These are phyloP conservation scores for Dromius quadrimaculatus DNA, from an alignment of 2,888 invertebrate species.

Conservation along the genomic window DNA sequence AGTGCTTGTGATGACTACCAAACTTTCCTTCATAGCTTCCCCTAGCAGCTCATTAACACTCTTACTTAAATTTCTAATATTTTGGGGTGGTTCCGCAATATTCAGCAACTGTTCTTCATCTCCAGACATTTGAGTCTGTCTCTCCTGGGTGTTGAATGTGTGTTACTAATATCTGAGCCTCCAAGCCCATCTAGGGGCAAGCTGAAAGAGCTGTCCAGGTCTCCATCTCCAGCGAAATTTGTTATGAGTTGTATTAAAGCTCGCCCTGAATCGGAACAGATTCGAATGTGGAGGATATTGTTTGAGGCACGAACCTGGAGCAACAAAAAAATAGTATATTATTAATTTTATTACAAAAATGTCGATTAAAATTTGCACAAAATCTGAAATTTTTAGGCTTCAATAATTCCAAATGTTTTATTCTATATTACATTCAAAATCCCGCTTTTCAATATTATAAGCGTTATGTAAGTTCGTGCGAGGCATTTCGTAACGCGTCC, in stretches of 20 bases:
- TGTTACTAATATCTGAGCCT: constrained; percentile 61
- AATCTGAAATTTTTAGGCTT: no score
- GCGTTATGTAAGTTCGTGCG: no score
- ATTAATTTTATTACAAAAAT: no score
- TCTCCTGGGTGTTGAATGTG: constrained; percentile 63
- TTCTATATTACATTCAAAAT: no score
- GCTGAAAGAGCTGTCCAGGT: constrained; percentile 66
- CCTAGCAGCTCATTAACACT: constrained; percentile 86
- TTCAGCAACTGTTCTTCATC: constrained; percentile 60
- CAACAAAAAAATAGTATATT: no score
- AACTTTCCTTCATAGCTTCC: constrained; percentile 87
- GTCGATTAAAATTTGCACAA: no score
- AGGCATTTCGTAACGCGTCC: no score
- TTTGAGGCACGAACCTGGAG: constrained; percentile 78
- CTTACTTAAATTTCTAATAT: constrained; percentile 75
- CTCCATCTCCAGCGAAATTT: constrained; percentile 88
- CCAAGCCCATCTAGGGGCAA: constrained; percentile 56
- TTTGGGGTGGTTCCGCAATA: constrained; percentile 66
- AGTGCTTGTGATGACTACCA: no score
- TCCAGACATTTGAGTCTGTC: no score
- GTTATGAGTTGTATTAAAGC: constrained; percentile 86
- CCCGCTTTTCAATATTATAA: no score
- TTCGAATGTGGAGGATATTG: constrained; percentile 86
- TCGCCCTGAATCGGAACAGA: constrained; percentile 90
- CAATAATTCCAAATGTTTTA: no score